Conservation (phyloP, 2,797 vertebrate genomes). For the Hemitrygon akajei region DNA sequence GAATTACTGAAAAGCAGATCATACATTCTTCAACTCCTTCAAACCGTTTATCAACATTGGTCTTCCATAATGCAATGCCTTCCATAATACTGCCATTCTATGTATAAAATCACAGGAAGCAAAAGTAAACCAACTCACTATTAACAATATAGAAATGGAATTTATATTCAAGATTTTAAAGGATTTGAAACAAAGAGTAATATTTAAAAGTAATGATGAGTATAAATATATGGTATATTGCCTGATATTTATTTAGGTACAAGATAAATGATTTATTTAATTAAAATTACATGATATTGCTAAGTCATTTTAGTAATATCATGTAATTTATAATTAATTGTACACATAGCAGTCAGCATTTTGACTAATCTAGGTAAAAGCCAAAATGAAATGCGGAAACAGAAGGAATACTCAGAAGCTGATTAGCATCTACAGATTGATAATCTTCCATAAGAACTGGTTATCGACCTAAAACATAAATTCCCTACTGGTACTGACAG, state of each 20-base stretch:
- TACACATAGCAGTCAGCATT: neutral
- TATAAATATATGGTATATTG: neutral
- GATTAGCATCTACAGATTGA: neutral
- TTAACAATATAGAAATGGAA: neutral
- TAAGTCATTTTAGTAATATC: neutral
- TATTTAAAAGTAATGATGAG: neutral
- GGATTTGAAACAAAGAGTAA: neutral
- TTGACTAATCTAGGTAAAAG: neutral
- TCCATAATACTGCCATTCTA: slow-evolving; percentile 99
- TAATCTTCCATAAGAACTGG: neutral
- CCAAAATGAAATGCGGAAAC: neutral
- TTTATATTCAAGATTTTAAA: neutral
- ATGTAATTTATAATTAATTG: no score
- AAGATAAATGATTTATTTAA: neutral
- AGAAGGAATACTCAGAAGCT: neutral
- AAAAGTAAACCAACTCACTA: neutral
- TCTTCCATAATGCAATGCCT: slow-evolving; percentile 94
- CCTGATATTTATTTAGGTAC: neutral
- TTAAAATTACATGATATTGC: neutral
- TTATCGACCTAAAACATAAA: neutral
- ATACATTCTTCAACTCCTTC: slow-evolving; percentile 97
- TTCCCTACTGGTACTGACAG: neutral
- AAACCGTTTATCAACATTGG: slow-evolving; percentile 94
- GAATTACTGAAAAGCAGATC: slow-evolving; percentile 98
- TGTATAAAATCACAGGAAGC: slow-evolving; percentile 37